Evolutionary conservation across 2,888 invertebrate species (phyloP).

Genomic region (Eristalis pertinax): DNA sequence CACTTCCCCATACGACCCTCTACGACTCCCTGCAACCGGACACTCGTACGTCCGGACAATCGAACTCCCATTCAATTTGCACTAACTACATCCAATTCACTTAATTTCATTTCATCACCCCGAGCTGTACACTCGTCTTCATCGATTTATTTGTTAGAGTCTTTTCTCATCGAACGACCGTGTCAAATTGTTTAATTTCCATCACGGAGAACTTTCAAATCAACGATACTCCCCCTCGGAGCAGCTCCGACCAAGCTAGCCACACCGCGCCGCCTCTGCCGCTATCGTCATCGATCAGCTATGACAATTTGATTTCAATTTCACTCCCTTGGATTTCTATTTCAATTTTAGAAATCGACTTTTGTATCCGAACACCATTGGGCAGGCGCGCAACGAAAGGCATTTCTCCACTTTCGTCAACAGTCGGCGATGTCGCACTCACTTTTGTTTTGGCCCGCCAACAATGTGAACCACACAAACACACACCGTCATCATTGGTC

Average conservation of each 20-base stretch:
- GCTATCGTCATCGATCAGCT: not conserved
- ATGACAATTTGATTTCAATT: slow-evolving; percentile 36
- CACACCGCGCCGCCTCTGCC: not conserved
- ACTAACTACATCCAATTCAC: slow-evolving; percentile 6
- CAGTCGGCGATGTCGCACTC: not conserved
- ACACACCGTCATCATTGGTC: not conserved
- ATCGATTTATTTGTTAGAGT: not conserved
- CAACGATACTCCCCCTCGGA: slow-evolving; percentile 11
- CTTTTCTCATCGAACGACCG: slow-evolving; percentile 2
- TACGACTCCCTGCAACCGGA: not conserved
- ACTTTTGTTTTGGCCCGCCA: slow-evolving; percentile 9
- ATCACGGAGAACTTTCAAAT: slow-evolving; percentile 45
- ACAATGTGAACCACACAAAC: not conserved
- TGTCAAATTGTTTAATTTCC: slow-evolving; percentile 25
- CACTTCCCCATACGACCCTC: not conserved
- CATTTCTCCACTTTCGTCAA: slow-evolving; percentile 42
- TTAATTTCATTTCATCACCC: not conserved
- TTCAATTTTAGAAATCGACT: slow-evolving; percentile 43
- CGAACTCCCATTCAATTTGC: not conserved
- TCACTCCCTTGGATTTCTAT: slow-evolving; percentile 35
- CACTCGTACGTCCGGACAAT: not conserved
- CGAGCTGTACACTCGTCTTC: not conserved
- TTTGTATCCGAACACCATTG: not conserved
- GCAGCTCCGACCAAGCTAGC: not conserved
- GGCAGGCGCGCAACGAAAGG: slow-evolving; percentile 21